Percentiles rank a stretch among this genome's conserved stretches.
phyloP scores from a whole-genome alignment of 2,888 invertebrate genomes.

The Mythimna ferrago region DNA sequence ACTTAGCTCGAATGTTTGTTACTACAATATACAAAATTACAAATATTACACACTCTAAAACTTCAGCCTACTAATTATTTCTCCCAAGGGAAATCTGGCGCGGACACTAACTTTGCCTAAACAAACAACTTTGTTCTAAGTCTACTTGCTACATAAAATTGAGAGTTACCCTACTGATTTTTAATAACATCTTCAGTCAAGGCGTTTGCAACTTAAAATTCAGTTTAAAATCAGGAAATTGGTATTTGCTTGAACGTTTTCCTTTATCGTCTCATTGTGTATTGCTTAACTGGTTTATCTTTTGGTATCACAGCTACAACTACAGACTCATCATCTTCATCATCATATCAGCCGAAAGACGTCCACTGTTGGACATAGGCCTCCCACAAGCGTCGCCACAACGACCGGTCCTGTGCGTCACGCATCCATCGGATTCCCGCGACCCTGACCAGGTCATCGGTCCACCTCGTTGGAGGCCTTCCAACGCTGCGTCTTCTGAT shows the following conservation, averaged over 20 bases:
- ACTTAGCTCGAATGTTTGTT: conserved; percentile 5
- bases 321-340: too few species aligned
- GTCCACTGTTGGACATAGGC: too few species aligned
- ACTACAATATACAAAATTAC: conserved; percentile 4
- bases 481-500: too few species aligned
- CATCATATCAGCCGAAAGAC: too few species aligned
- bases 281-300: background rate
- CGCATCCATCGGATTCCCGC: too few species aligned
- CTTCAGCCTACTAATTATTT: conserved; percentile 26
- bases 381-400: too few species aligned
- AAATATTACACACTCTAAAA: conserved; percentile 17
- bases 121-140: conserved; percentile 24
- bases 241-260: conserved; percentile 7
- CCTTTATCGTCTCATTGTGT: background rate
- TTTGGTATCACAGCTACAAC: background rate
- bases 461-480: too few species aligned
- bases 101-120: conserved; percentile 19
- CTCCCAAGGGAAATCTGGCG: conserved; percentile 17
- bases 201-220: conserved; percentile 17
- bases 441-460: too few species aligned
- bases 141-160: conserved; percentile 35
- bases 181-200: conserved; percentile 19
- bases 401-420: too few species aligned
- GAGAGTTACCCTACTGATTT: conserved; percentile 23
- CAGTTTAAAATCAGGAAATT: conserved; percentile 32